Evolutionary conservation across 2,888 invertebrate species (phyloP).

Genomic region (Tachystola acroxantha): DNA sequence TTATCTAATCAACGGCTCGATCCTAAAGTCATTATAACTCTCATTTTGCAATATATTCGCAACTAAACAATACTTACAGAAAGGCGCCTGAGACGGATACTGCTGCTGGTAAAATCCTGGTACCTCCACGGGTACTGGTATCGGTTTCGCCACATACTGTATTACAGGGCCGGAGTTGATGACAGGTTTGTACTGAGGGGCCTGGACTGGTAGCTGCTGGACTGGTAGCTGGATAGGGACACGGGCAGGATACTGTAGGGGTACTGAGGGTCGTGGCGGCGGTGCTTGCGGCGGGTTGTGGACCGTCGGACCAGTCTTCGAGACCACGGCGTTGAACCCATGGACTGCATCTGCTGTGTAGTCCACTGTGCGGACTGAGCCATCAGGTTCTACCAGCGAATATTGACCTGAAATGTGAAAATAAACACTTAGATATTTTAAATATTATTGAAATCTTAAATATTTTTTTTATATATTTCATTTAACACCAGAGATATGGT

Average conservation of each 20-base stretch:
- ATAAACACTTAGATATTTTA: neutral
- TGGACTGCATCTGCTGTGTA: constrained; percentile 79
- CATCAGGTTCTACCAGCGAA: constrained; percentile 73
- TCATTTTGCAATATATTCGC: no score
- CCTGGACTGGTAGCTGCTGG: neutral
- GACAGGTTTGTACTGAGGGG: constrained; percentile 1
- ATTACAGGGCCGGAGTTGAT: constrained; percentile 22
- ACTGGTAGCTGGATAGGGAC: neutral
- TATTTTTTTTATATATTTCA: no score
- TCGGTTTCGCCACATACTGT: constrained; percentile 42
- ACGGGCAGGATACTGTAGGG: no score
- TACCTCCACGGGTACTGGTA: constrained; percentile 57
- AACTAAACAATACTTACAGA: constrained; percentile 42
- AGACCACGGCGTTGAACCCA: constrained; percentile 78
- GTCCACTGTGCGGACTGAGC: constrained; percentile 72
- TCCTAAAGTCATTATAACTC: no score
- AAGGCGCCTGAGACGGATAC: constrained; percentile 34
- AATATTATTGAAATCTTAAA: neutral
- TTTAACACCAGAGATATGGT: no score
- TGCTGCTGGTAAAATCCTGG: constrained; percentile 25
- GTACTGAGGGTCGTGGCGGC: constrained; percentile 12
- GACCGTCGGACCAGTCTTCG: constrained; percentile 69
- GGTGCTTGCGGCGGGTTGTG: constrained; percentile 45
- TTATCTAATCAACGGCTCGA: no score
- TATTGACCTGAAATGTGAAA: constrained; percentile 65